Evolutionary conservation across 2,888 invertebrate species (phyloP).

Genomic region (Archaeoteleia sp.): DNA sequence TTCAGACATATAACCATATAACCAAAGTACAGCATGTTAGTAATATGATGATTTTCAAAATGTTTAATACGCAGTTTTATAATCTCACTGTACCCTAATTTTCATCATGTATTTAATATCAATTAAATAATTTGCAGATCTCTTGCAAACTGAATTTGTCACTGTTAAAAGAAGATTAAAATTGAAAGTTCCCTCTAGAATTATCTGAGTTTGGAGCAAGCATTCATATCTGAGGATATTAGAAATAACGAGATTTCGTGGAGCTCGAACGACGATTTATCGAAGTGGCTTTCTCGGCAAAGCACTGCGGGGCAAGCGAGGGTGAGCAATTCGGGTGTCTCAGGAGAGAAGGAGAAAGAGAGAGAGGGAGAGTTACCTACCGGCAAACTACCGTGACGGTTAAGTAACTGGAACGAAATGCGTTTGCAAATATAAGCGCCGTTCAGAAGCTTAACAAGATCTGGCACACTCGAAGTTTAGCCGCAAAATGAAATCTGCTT

Average conservation of each 20-base stretch:
- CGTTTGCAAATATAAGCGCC: slow-evolving; percentile 62
- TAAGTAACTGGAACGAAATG: slow-evolving; percentile 68
- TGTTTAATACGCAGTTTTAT: too few relatives aligned
- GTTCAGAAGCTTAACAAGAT: slow-evolving; percentile 40
- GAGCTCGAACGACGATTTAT: slow-evolving; percentile 36
- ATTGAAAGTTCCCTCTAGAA: too few relatives aligned
- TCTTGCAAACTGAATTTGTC: too few relatives aligned
- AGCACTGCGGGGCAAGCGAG: not conserved
- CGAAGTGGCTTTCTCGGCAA: slow-evolving; percentile 21
- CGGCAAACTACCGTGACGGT: slow-evolving; percentile 65
- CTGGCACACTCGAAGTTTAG: slow-evolving; percentile 17
- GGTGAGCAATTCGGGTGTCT: slow-evolving; percentile 42
- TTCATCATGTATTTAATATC: too few relatives aligned
- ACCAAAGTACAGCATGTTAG: too few relatives aligned
- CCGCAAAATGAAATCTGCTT: slow-evolving; percentile 29
- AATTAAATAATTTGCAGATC: too few relatives aligned
- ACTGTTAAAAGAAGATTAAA: too few relatives aligned
- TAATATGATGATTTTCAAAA: too few relatives aligned
- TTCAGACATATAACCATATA: too few relatives aligned
- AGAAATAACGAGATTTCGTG: slow-evolving; percentile 18
- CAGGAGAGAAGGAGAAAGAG: slow-evolving; percentile 27
- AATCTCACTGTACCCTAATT: too few relatives aligned
- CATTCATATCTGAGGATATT: too few relatives aligned
- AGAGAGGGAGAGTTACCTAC: slow-evolving; percentile 46
- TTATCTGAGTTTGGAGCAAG: too few relatives aligned